Conservation (phyloP, 2,113 vertebrate genomes). For the Cyprinodon tularosa region DNA sequence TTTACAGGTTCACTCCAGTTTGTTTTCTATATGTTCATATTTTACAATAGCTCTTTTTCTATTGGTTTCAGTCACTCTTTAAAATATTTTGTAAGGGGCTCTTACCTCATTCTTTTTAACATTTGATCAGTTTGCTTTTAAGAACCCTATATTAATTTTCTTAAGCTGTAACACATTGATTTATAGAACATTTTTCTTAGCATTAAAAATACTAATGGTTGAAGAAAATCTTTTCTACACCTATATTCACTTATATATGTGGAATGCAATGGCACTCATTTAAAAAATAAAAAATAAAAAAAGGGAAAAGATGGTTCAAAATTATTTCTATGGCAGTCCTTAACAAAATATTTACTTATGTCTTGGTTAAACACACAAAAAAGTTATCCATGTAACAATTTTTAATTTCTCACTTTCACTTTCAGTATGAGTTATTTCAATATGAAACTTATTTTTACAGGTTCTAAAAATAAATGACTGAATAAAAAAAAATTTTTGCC, state of each 20-base stretch:
- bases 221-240: background rate
- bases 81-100: conserved; percentile 37
- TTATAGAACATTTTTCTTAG: background rate
- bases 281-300: too few relatives aligned
- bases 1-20: background rate
- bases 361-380: background rate
- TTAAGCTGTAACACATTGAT: background rate
- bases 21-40: background rate
- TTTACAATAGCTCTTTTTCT: conserved; percentile 2
- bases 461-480: too few relatives aligned
- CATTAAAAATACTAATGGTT: background rate
- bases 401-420: too few relatives aligned
- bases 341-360: background rate
- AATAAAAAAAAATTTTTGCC: too few relatives aligned
- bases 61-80: conserved; percentile 14
- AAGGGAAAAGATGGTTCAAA: background rate
- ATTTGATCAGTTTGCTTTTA: background rate
- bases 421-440: too few relatives aligned
- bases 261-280: background rate
- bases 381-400: too few relatives aligned
- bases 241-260: background rate
- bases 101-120: background rate
- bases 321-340: background rate
- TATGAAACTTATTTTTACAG: too few relatives aligned
- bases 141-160: background rate